Percentiles rank a stretch among this genome's conserved stretches.
Evolutionary conservation across 1,140 invertebrate genomes (phyloP).

Genomic region (Aethina tumida): DNA sequence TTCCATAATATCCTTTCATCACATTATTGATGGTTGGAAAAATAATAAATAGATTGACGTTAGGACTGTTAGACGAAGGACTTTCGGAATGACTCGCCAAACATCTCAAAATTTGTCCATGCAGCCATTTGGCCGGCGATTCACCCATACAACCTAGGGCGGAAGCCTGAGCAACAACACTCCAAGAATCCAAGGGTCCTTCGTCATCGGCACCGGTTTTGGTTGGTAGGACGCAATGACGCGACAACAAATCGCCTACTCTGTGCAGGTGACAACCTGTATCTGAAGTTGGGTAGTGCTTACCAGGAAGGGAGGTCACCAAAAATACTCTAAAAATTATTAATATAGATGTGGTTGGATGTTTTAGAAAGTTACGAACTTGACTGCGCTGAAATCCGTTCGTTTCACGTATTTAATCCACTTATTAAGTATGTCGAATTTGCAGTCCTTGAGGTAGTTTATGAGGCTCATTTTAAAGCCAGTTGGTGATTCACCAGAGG

Average conservation of each 20-base stretch:
- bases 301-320: slow-evolving; percentile 73
- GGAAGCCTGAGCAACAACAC: slow-evolving; percentile 74
- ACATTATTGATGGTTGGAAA: slow-evolving; percentile 77
- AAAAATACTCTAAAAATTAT: slow-evolving; percentile 67
- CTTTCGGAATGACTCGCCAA: slow-evolving; percentile 43
- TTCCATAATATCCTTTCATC: slow-evolving; percentile 69
- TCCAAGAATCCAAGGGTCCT: slow-evolving; percentile 48
- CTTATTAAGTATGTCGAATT: slow-evolving; percentile 49
- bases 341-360: background rate
- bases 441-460: slow-evolving; percentile 72
- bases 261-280: slow-evolving; percentile 68
- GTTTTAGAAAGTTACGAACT: slow-evolving; percentile 42
- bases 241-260: slow-evolving; percentile 51
- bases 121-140: slow-evolving; percentile 58
- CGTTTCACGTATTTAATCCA: slow-evolving; percentile 67
- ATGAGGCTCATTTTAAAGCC: slow-evolving; percentile 77
- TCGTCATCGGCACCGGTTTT: slow-evolving; percentile 41
- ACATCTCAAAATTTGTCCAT: slow-evolving; percentile 51
- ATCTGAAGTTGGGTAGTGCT: slow-evolving; percentile 48
- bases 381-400: slow-evolving; percentile 71
- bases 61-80: slow-evolving; percentile 23
- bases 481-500: slow-evolving; percentile 70
- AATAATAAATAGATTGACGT: slow-evolving; percentile 35
- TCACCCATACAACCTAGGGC: slow-evolving; percentile 80
- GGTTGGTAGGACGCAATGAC: slow-evolving; percentile 48